Evolutionary conservation across 2,113 vertebrate species (phyloP), one percentile per base, ranked within the genome.

Genomic region (Eulemur rufifrons): DNA sequence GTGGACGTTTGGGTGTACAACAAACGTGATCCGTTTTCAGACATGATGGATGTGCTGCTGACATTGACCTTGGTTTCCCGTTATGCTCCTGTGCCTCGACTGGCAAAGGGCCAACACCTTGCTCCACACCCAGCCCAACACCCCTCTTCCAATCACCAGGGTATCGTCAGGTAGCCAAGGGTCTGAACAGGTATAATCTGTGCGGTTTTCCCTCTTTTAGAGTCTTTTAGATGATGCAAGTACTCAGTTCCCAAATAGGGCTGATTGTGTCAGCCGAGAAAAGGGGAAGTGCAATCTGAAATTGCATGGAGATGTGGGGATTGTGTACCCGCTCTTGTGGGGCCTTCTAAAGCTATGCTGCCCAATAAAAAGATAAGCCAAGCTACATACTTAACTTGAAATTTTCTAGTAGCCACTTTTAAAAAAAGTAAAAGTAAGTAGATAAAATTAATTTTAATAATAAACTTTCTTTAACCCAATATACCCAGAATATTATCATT

Each of bases 381-480:
- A 81, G 37, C 15, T 77, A 17, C 20, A 52, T 27, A 32, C 0
- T 5, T 21, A 86, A 91, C 59, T 91, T 61, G 21, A 96, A 91
- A 81, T 56, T 64, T 54, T 85, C 32, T 73, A 71, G 45, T 52
- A 86, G 73, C 25, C 56, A 77, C 54, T 20, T 20, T 81, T 90
- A 66, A 6, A 73, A 81, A 91, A 86, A 83, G 29, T 61, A 68
- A 91, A 91, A 86, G 45, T 63, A 54, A 95, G 50, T 15, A 82
- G 4, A 21, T 52, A 7, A 85, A 84, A 52, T 86, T 54, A 66
- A 78, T 82, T 83, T 86, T 64, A 86, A 76, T 78, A 69, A 54
- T 73, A 29, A 8, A 23, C 86, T 95, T 94, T 85, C 87, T 45
- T 93, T 96, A 96, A 73, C 25, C 29, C 12, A 54, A 14, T 45